A percentile compares a stretch with the other conserved stretches of the same genome.
Evolutionary conservation across 2,888 invertebrate species (phyloP).

Genomic region (Timema cristinae): DNA sequence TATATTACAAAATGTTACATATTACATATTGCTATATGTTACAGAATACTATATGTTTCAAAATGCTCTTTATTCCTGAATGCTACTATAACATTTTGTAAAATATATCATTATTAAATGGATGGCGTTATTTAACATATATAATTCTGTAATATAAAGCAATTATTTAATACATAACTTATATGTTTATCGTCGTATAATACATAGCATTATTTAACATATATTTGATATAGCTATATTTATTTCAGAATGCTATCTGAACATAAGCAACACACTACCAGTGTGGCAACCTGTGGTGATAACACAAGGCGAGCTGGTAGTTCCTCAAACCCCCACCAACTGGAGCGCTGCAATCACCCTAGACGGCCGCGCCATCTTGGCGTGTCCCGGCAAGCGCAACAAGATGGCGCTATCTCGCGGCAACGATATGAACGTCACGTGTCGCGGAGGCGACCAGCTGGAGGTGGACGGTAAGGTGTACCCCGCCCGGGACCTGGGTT

Average conservation of each 20-base stretch:
- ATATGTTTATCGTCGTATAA: too few species aligned
- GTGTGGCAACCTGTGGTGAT: not conserved
- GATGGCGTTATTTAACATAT: too few species aligned
- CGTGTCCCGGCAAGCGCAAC: slow-evolving; percentile 7
- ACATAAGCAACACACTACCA: not conserved
- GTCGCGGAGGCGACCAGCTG: not conserved
- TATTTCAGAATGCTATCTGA: not conserved
- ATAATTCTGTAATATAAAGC: too few species aligned
- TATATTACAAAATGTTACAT: too few species aligned
- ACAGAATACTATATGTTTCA: too few species aligned
- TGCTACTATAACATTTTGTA: too few species aligned
- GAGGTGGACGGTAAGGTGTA: not conserved
- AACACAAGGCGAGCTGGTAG: not conserved
- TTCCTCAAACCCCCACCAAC: not conserved
- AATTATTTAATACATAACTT: too few species aligned
- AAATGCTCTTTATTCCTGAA: too few species aligned
- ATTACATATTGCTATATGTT: too few species aligned
- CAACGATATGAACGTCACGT: not conserved
- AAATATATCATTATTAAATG: too few species aligned
- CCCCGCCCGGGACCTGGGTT: not conserved
- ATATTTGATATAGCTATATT: too few species aligned
- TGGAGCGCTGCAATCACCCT: not conserved
- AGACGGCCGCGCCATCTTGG: not conserved
- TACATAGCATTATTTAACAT: too few species aligned
- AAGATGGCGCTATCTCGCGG: not conserved